phyloP scores from a whole-genome alignment of 2,113 vertebrate species.

The Hepsetus odoe region DNA sequence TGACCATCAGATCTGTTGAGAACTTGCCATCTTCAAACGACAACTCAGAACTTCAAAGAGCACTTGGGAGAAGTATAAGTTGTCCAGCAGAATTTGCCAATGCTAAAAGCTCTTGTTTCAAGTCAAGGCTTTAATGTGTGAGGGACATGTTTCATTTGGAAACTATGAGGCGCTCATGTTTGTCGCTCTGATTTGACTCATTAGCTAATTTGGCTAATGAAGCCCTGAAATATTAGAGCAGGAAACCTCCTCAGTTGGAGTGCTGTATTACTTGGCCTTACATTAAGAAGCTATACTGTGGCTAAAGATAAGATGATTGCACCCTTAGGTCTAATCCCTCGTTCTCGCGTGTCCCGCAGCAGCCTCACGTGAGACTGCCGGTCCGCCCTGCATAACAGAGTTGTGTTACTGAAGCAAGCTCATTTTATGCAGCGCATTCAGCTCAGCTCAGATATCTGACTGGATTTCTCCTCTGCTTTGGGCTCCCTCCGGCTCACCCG shows the following conservation, averaged over 20 bases:
- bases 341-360: not conserved
- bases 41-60: too few species aligned
- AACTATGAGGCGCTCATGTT: too few species aligned
- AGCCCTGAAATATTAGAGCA: not conserved
- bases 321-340: not conserved
- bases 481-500: not conserved
- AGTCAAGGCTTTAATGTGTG: too few species aligned
- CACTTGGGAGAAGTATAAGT: too few species aligned
- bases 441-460: constrained; percentile 30
- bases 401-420: not conserved
- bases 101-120: too few species aligned
- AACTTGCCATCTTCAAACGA: too few species aligned
- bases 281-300: not conserved
- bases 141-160: too few species aligned
- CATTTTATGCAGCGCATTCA: not conserved
- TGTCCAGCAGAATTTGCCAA: too few species aligned
- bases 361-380: not conserved
- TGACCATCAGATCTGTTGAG: too few species aligned
- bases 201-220: not conserved
- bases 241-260: not conserved
- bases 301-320: not conserved
- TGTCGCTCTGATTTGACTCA: too few species aligned
- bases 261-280: not conserved
- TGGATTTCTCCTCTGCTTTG: constrained; percentile 2
- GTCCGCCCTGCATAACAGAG: not conserved